These are phyloP conservation scores for Gallinago media DNA, from an alignment of 2,113 vertebrate genomes.

Conservation along the genomic window DNA sequence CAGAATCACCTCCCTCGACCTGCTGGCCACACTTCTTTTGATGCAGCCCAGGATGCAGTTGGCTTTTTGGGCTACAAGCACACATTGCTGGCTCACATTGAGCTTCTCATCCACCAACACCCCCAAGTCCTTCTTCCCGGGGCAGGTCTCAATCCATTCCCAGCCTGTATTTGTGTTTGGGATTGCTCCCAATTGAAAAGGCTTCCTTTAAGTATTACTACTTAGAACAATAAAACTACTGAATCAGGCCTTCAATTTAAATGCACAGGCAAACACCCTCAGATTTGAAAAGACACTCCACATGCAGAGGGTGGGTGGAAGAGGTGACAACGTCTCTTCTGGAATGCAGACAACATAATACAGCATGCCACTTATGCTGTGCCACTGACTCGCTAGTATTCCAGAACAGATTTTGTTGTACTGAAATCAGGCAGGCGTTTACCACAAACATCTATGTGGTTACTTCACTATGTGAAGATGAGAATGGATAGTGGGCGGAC, in stretches of 20 bases:
- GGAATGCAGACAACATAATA: neutral
- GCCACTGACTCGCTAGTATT: neutral
- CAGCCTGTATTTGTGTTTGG: neutral
- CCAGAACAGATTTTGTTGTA: neutral
- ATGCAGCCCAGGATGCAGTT: neutral
- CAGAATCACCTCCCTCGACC: neutral
- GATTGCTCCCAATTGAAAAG: neutral
- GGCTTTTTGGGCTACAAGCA: neutral
- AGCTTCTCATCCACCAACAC: neutral
- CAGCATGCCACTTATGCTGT: neutral
- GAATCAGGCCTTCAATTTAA: slow-evolving; percentile 24
- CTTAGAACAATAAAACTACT: neutral
- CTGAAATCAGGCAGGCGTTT: neutral
- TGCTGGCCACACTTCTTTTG: neutral
- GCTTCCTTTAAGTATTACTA: neutral
- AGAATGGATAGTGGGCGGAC: neutral
- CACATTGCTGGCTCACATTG: neutral
- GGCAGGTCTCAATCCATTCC: neutral
- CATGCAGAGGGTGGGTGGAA: slow-evolving; percentile 19
- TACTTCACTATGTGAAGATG: neutral
- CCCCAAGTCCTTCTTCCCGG: neutral
- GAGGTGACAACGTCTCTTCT: slow-evolving; percentile 24
- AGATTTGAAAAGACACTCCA: slow-evolving; percentile 5
- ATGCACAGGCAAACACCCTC: neutral
- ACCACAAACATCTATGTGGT: neutral